Percentiles rank a stretch among this genome's conserved stretches.
Conservation (phyloP, 2,113 vertebrate species). For the Oreochromis niloticus region DNA sequence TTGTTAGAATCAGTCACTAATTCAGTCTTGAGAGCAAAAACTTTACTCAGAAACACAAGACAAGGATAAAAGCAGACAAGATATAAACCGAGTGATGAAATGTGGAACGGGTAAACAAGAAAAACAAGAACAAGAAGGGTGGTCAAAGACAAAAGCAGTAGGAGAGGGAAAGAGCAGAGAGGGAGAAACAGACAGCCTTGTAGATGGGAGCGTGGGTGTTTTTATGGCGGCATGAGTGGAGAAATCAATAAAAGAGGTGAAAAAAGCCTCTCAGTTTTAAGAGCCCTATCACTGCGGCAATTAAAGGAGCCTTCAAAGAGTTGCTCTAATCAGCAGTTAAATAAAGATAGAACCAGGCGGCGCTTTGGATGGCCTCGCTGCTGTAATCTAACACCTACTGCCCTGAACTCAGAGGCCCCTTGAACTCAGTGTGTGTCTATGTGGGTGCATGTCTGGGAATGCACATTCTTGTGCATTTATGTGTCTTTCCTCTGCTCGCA, state of each 20-base stretch:
- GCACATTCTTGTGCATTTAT: slow-evolving; percentile 31
- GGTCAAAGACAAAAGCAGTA: neutral
- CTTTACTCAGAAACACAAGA: neutral
- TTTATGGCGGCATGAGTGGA: slow-evolving; percentile 64
- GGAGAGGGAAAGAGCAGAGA: neutral
- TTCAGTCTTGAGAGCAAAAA: neutral
- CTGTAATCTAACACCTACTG: slow-evolving; percentile 69
- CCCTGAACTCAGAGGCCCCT: slow-evolving; percentile 56
- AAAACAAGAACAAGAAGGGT: neutral
- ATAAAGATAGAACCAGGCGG: slow-evolving; percentile 68
- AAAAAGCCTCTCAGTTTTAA: slow-evolving; percentile 49
- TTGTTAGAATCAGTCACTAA: neutral
- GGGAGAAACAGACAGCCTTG: neutral
- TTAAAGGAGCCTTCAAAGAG: slow-evolving; percentile 70
- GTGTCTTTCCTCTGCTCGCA: slow-evolving; percentile 14
- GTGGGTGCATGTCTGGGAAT: neutral
- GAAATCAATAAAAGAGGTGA: slow-evolving; percentile 67
- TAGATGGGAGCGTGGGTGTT: slow-evolving; percentile 30
- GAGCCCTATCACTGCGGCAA: slow-evolving; percentile 50
- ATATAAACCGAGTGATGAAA: neutral
- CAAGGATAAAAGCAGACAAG: neutral
- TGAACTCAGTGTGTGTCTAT: slow-evolving; percentile 24
- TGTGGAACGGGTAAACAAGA: neutral
- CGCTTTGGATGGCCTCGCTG: slow-evolving; percentile 54
- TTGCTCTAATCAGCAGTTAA: slow-evolving; percentile 61